These are phyloP conservation scores for Mohoua ochrocephala DNA, from an alignment of 2,113 vertebrate species.

Conservation along the genomic window DNA sequence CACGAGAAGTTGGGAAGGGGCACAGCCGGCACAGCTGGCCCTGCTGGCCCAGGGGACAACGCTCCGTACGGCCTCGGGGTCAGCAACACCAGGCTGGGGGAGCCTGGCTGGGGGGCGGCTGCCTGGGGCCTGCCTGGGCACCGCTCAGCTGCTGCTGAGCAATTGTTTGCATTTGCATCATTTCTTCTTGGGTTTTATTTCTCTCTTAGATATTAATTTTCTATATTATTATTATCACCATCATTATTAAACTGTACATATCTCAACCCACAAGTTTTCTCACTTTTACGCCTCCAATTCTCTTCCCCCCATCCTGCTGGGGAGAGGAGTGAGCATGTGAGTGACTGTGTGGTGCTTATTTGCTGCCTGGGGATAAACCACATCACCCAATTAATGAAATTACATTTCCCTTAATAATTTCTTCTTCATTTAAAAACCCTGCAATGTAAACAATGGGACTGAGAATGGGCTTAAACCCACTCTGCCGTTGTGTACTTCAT, in stretches of 20 bases:
- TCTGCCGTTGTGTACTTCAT: not conserved
- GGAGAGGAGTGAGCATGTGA: not conserved
- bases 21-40: not conserved
- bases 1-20: not conserved
- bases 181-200: not conserved
- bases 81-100: not conserved
- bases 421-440: not conserved
- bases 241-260: not conserved
- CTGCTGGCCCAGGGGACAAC: not conserved
- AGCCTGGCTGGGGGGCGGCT: not conserved
- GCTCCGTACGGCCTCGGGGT: fast-evolving
- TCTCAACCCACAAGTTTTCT: not conserved
- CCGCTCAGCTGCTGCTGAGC: not conserved
- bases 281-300: not conserved
- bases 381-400: not conserved
- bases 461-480: not conserved
- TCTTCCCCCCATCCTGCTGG: not conserved
- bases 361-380: not conserved
- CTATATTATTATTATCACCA: not conserved
- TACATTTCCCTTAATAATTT: not conserved
- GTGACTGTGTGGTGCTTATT: not conserved
- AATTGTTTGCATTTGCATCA: not conserved
- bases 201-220: not conserved
- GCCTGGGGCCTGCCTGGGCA: not conserved
- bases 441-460: not conserved